Evolutionary conservation across 2,888 invertebrate species (phyloP).

Genomic region (Achlya flavicornis): DNA sequence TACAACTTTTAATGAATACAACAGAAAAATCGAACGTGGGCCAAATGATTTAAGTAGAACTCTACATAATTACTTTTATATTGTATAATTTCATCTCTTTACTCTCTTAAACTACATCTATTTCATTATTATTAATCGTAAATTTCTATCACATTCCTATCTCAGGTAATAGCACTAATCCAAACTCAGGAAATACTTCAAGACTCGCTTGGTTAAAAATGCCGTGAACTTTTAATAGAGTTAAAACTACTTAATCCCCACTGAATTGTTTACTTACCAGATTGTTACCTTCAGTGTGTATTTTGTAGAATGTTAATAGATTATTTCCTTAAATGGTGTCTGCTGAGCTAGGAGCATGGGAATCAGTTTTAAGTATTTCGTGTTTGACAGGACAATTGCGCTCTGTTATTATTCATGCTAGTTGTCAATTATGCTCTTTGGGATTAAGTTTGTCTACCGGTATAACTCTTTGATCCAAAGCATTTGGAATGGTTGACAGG

Average conservation of each 20-base stretch:
- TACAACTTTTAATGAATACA: too few species aligned
- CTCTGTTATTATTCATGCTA: constrained; percentile 60
- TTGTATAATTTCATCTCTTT: too few species aligned
- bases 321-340: constrained; percentile 65
- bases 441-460: constrained; percentile 26
- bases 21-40: too few species aligned
- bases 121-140: too few species aligned
- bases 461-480: constrained; percentile 9
- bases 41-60: too few species aligned
- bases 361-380: constrained; percentile 48
- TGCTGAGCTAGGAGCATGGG: constrained; percentile 48
- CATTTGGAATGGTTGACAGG: background rate
- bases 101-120: too few species aligned
- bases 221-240: constrained; percentile 22
- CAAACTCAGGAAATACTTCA: background rate
- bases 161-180: too few species aligned
- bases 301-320: constrained; percentile 71
- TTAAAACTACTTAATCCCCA: constrained; percentile 54
- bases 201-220: background rate
- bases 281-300: constrained; percentile 56
- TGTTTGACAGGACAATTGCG: constrained; percentile 62
- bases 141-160: background rate
- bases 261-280: constrained; percentile 57
- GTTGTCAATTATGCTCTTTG: constrained; percentile 54
- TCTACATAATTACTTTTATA: too few species aligned